Base-by-base conservation (phyloP, 2,888 invertebrate genomes). In the Caenorhabditis japonica region DNA sequence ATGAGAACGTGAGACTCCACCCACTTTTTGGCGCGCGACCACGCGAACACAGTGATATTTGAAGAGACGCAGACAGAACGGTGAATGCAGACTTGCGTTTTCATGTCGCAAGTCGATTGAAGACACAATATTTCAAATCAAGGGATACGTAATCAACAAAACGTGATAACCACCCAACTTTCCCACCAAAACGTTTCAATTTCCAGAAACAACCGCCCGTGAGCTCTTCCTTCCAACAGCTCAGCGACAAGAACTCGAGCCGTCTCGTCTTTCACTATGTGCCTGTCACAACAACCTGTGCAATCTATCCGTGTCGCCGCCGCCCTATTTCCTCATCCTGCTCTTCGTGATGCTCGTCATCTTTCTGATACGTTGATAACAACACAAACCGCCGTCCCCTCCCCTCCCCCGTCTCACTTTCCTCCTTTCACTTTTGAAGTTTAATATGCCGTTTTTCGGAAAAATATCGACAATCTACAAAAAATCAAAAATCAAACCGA, bases 231-330 rank as follows among this genome's bases (percentile, higher is more conserved):
- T 77, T 8, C 55, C 76, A 17, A 79, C 77, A 2, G 77, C 76
- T 5, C 77, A 77, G 38, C 76, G 80, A n/a, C 73, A 71, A 43
- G 77, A 77, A 51, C 68, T 79, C 43, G 80, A 80, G 38, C 73
- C 80, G 23, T 74, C 76, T 3, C 74, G 74, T 47, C 68, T 80
- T 38, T 64, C 74, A 13, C 47, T 83, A 43, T 83, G 83, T 56
- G 80, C 74, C 15, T 83, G 83, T 58, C 77, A 77, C 52, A 66
- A 60, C 17, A 73, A 75, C 44, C 64, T 77, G 25, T 83, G 83
- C 75, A 83, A 83, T 59, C 47, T 59, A 13, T 71, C 74, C 61
- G 62, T 69, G 74, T 74, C 74, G 74, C 74, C 74, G 74, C 68
- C 74, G 21, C n/a, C n/a, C n/a, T 44, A 8, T 17, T 19, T 46